Evolutionary conservation across 2,113 vertebrate species (phyloP).

Genomic region (Dryoscopus gambensis): DNA sequence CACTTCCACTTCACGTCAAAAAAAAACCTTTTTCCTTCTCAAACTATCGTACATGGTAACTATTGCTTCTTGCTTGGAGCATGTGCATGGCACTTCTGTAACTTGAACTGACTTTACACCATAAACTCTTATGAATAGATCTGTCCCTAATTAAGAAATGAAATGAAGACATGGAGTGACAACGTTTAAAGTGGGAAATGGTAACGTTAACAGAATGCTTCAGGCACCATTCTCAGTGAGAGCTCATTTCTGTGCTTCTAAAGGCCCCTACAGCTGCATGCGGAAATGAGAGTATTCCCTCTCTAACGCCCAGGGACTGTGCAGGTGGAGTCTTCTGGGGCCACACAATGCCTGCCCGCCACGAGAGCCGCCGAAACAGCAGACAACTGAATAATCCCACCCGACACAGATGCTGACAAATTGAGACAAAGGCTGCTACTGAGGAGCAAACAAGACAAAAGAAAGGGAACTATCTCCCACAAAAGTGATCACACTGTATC

Average conservation of each 20-base stretch:
- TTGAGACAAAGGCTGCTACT: slow-evolving; percentile 21
- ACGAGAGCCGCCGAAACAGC: background rate
- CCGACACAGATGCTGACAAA: background rate
- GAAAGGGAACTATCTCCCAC: background rate
- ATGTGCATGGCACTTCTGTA: background rate
- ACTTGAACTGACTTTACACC: slow-evolving; percentile 26
- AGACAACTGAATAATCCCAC: slow-evolving; percentile 20
- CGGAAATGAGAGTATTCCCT: background rate
- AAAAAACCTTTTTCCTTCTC: background rate
- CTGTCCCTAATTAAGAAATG: slow-evolving; percentile 51
- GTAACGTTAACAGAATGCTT: slow-evolving; percentile 26
- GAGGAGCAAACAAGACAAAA: background rate
- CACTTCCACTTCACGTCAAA: slow-evolving; percentile 4
- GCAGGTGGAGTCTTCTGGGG: slow-evolving; percentile 17
- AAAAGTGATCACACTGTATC: background rate
- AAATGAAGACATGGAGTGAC: slow-evolving; percentile 44
- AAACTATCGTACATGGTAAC: background rate
- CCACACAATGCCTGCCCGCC: background rate
- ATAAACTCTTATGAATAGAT: slow-evolving; percentile 37
- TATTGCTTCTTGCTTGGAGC: slow-evolving; percentile 20
- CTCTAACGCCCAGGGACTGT: background rate
- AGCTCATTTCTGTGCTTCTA: background rate
- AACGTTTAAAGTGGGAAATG: slow-evolving; percentile 47
- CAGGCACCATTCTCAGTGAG: background rate
- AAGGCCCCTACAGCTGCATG: slow-evolving; percentile 16